Conservation (phyloP, 2,888 invertebrate genomes). For the Spodoptera picta region DNA sequence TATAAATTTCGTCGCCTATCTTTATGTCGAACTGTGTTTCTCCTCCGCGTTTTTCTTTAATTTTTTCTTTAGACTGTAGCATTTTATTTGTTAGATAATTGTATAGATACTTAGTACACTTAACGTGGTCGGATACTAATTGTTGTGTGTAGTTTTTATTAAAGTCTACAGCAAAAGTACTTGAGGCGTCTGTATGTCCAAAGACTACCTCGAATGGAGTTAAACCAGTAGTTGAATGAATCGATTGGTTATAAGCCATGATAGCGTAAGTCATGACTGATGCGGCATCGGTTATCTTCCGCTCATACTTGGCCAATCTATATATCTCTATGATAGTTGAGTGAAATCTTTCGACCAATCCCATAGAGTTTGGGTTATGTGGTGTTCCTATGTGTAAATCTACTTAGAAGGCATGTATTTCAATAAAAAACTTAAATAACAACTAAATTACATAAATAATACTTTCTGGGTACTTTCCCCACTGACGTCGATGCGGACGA, state of each 20-base stretch:
- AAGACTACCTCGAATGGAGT: conserved; percentile 8
- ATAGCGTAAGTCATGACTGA: too few relatives aligned
- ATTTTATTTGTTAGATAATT: background rate
- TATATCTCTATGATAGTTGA: conserved; percentile 47
- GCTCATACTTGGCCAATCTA: conserved; percentile 55
- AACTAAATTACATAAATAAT: too few relatives aligned
- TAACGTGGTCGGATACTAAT: background rate
- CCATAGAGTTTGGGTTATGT: conserved; percentile 53
- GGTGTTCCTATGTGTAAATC: conserved; percentile 53
- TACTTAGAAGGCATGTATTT: conserved; percentile 52
- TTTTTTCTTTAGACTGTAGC: too few relatives aligned
- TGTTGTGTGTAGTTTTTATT: conserved; percentile 2
- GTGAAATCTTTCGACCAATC: conserved; percentile 53
- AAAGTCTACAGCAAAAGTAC: background rate
- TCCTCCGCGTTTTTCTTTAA: too few relatives aligned
- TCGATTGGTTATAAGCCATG: too few relatives aligned
- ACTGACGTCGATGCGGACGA: too few relatives aligned
- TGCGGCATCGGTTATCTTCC: too few relatives aligned
- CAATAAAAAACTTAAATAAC: too few relatives aligned
- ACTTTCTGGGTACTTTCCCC: too few relatives aligned
- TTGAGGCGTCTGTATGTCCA: background rate
- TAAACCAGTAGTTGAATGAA: background rate
- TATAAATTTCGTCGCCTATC: too few relatives aligned
- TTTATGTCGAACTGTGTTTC: too few relatives aligned
- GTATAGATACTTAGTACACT: conserved; percentile 3